These are phyloP conservation scores for Clarias magur DNA, from an alignment of 2,113 vertebrate species.

Conservation along the genomic window DNA sequence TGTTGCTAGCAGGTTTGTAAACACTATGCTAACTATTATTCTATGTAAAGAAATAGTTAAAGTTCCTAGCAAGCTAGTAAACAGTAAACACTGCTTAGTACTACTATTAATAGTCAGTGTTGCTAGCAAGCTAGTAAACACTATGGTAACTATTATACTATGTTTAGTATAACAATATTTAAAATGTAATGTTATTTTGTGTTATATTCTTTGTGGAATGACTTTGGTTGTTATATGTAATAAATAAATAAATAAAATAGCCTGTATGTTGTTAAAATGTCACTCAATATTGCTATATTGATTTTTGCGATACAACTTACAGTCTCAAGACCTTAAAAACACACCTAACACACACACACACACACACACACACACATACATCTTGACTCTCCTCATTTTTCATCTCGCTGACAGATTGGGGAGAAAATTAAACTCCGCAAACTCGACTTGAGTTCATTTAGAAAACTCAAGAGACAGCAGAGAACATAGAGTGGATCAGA, in stretches of 20 bases:
- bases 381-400: not conserved
- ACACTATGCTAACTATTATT: too few relatives aligned
- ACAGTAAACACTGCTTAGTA: too few relatives aligned
- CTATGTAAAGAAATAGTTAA: too few relatives aligned
- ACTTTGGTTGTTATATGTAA: not conserved
- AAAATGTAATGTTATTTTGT: not conserved
- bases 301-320: not conserved
- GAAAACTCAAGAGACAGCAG: not conserved
- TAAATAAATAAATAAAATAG: not conserved
- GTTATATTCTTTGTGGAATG: not conserved
- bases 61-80: too few relatives aligned
- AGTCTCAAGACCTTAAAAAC: not conserved
- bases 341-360: not conserved
- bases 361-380: constrained; percentile 2
- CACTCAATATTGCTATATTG: not conserved
- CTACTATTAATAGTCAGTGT: too few relatives aligned
- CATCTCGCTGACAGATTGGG: not conserved
- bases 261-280: not conserved
- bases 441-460: not conserved
- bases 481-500: not conserved
- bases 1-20: too few relatives aligned
- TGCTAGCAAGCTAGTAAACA: too few relatives aligned
- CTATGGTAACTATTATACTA: too few relatives aligned
- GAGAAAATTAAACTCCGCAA: not conserved
- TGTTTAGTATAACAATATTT: too few relatives aligned